phyloP scores from a whole-genome alignment of 2,797 vertebrate genomes.

The Megalops cyprinoides region DNA sequence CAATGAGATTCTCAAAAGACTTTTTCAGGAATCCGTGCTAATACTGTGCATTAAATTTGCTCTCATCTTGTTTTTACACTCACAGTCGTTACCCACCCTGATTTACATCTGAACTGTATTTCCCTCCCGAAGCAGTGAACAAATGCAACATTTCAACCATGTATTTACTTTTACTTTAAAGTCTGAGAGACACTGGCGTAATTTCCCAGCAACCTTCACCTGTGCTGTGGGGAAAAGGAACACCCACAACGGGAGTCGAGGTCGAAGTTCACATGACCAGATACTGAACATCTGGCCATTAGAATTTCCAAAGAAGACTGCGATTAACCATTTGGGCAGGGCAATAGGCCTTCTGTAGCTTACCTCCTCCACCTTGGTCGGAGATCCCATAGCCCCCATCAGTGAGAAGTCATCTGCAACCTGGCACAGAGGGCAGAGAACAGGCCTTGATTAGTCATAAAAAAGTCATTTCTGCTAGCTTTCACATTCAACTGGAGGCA shows the following conservation, averaged over 20 bases:
- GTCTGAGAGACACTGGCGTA: no score
- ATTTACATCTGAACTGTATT: neutral
- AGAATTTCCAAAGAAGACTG: neutral
- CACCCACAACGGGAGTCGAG: neutral
- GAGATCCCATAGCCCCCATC: slow-evolving; percentile 33
- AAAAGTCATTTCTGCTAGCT: no score
- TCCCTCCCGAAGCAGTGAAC: no score
- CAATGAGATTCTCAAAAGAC: neutral
- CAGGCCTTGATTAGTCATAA: no score
- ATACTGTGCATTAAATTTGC: neutral
- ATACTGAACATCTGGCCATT: no score
- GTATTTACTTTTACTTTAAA: no score
- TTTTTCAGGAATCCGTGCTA: neutral
- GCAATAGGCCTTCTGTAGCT: slow-evolving; percentile 14
- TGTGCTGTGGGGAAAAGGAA: no score
- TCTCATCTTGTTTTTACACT: neutral
- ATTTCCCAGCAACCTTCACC: no score
- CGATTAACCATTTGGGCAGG: neutral
- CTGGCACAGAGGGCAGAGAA: slow-evolving; percentile 13
- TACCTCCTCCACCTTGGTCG: slow-evolving; percentile 56
- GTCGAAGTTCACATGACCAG: neutral
- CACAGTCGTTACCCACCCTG: neutral
- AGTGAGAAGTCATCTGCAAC: slow-evolving; percentile 47
- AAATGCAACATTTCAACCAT: neutral
- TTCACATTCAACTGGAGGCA: no score